Evolutionary conservation across 2,113 vertebrate species (phyloP), one percentile per base, ranked within the genome.

Genomic region (Onychostoma macrolepis): DNA sequence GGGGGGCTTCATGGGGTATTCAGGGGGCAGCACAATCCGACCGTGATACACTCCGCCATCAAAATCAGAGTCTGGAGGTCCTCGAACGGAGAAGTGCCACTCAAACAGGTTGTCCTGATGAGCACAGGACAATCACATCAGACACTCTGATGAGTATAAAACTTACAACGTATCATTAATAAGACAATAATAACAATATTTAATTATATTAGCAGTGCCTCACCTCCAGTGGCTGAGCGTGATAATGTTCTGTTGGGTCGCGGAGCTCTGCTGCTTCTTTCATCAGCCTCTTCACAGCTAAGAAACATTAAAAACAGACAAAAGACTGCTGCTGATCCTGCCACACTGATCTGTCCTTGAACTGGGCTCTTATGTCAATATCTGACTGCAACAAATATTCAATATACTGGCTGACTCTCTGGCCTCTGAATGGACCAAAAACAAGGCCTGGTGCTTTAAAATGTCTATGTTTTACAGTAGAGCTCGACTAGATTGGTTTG

Each of bases 1-100:
- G 79, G 98, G 98, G 83, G 98, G 98, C 90, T 99, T 99, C 98
- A 99, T 99, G 53, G 98, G 98, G 89, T 99, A 99, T 81, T 99
- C 98, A 15, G 98, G 97, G 24, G 98, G 98, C 0, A 99, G 94
- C 3, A 99, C 96, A 75, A 99, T 99, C 92, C 98, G 95, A 56
- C 98, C 98, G 1, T 99, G 98, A 92, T 99, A 99, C 91, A 99
- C 93, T 36, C 98, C 98, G 50, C 97, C 97, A 81, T 99, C 97
- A 33, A 99, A 99, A 91, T 99, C 97, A 2, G 98, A 99, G 92
- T 99, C 98, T 80, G 98, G 97, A 76, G 98, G 98, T 2, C 98
- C 98, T 61, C 98, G 95, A 5, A 99, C 98, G 4, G 98, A 99
- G 91, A 99, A 99, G 92, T 99, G 98, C 98, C 98, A 99, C 89